A percentile compares a stretch with the other conserved stretches of the same genome.
These are phyloP conservation scores for Drosophila niveifrons DNA, from an alignment of 2,888 invertebrate species.

Conservation along the genomic window DNA sequence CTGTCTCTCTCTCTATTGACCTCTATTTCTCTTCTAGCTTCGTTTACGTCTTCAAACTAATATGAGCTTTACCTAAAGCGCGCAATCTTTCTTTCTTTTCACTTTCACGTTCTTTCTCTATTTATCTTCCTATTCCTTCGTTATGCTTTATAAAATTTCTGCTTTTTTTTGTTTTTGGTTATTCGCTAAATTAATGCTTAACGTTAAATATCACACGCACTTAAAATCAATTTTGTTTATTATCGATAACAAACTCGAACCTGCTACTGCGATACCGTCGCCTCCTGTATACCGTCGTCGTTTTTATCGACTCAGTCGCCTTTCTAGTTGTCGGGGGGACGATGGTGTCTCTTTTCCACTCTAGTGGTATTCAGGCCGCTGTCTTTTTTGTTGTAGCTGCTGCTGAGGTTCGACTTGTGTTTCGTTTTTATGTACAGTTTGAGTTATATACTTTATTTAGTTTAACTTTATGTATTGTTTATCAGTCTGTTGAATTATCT, in stretches of 20 bases:
- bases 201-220: conserved; percentile 85
- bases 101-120: conserved; percentile 30
- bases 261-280: conserved; percentile 31
- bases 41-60: conserved; percentile 25
- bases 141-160: conserved; percentile 71
- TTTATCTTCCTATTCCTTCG: conserved; percentile 17
- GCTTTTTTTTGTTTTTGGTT: conserved; percentile 75
- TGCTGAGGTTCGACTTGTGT: conserved; percentile 54
- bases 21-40: conserved; percentile 4
- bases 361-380: conserved; percentile 41
- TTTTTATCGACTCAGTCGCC: conserved; percentile 10
- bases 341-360: conserved; percentile 36
- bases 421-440: conserved; percentile 76
- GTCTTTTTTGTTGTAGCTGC: conserved; percentile 27
- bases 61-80: conserved; percentile 45
- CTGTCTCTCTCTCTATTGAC: too few species aligned
- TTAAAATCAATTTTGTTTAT: conserved; percentile 83
- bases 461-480: conserved; percentile 82
- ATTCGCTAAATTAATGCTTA: conserved; percentile 84
- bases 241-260: conserved; percentile 53
- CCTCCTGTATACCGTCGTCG: conserved; percentile 12
- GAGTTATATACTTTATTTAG: conserved; percentile 78
- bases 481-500: conserved; percentile 85
- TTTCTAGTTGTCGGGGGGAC: conserved; percentile 43
- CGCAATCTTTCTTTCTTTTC: conserved; percentile 36